Percentiles rank a stretch among this genome's conserved stretches.
phyloP scores from a whole-genome alignment of 2,113 vertebrate genomes.

The Opisthocomus hoazin region DNA sequence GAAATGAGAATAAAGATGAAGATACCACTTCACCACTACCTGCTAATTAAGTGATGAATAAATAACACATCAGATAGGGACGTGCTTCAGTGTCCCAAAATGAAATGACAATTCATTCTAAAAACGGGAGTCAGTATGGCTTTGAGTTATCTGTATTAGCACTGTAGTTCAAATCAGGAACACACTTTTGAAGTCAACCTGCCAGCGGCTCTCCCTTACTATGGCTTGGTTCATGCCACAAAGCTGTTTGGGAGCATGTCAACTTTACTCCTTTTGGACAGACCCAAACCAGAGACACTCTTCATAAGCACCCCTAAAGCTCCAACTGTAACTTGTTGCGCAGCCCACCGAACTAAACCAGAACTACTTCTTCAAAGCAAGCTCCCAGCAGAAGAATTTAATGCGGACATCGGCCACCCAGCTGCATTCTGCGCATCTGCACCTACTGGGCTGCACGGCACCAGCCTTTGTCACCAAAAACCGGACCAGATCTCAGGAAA shows the following conservation, averaged over 20 bases:
- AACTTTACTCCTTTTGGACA: background rate
- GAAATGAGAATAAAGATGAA: background rate
- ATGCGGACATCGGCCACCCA: background rate
- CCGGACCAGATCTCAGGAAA: background rate
- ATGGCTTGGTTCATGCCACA: background rate
- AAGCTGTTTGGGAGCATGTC: background rate
- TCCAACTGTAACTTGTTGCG: background rate
- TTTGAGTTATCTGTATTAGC: background rate
- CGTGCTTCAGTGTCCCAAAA: background rate
- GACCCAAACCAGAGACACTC: background rate
- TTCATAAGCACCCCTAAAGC: background rate
- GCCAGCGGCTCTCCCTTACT: background rate
- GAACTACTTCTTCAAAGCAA: background rate
- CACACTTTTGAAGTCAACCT: background rate
- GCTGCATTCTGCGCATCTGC: background rate
- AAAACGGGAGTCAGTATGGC: background rate
- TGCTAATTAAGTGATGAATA: slow-evolving; percentile 6
- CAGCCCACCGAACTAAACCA: background rate
- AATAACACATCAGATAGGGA: background rate
- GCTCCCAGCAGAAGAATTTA: background rate
- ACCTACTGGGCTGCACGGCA: background rate
- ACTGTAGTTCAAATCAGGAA: background rate
- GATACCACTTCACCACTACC: background rate
- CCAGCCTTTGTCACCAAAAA: background rate
- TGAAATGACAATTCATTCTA: slow-evolving; percentile 1